Evolutionary conservation across 1,140 invertebrate genomes (phyloP), one percentile per base, ranked within the genome.

Genomic region (Drosophila bipectinata): DNA sequence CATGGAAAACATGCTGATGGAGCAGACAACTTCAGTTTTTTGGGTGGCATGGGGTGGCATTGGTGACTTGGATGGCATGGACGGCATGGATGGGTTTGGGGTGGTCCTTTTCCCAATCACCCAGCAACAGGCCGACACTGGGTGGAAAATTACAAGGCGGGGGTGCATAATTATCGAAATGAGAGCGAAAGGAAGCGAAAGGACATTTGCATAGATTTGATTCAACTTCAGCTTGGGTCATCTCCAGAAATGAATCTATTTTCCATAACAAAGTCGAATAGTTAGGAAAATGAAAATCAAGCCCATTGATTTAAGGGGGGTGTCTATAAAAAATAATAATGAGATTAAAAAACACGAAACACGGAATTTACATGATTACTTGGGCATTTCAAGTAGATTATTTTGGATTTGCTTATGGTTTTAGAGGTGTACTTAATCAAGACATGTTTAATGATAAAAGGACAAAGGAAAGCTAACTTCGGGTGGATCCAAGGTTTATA

Each of bases 1-100:
- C 68, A 18, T 37, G 34, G 34, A 37, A 72, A 81, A 77, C 79
- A 68, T 81, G 72, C 78, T 81, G 79, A 80, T 72, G 45, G 45
- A 30, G 69, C 69, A 69, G 69, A 58, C 39, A 57, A 71, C 68
- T 61, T 60, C 34, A 7, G 39, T 41, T 41, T 5, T 41, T 41
- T 7, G 26, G 26, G 5, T 28, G 26, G 26, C 6, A 28, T 28
- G 26, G 28, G 32, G 28, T 21, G 26, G 15, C 6, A 18, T 4
- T 4, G 28, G 28, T 60, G 45, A 34, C n/a, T 53, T 34, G 30
- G 30, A 10, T 32, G 24, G 62, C 15, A 45, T 54, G 45, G 26
- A 28, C 6, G 26, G 5, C 26, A 28, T 10, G 41, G 7, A 8
- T 32, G 56, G 15, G 12, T 47, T 59, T 68, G 8, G 32, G 32